Base-by-base conservation (phyloP, 2,113 vertebrate genomes). In the Dunckerocampus dactyliophorus region DNA sequence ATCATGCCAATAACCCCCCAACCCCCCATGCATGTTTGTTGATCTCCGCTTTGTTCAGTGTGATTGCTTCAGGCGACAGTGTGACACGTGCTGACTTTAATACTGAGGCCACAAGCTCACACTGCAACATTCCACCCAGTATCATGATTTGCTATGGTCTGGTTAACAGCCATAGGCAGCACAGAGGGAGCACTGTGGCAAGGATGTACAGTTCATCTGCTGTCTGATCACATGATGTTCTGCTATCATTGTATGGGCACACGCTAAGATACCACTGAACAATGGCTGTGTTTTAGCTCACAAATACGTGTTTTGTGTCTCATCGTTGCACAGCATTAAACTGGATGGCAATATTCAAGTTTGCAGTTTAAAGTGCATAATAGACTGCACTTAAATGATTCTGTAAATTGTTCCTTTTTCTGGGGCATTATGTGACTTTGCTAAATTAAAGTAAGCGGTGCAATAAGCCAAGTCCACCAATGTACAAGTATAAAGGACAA, bases 1-100 rank as follows among this genome's bases (percentile, higher is more conserved):
- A 80, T 76, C 69, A 65, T 49, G 59, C 57, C 65, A 8, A 46
- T 19, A 49, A 31, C 70, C 22, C 55, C 21, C 42, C 28, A 34
- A 34, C 24, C 10, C 43, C 37, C 39, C 13, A 43, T 43, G 39
- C 31, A 39, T 74, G 46, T 65, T 16, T 39, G 51, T 56, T 54
- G 31, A 66, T 67, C 72, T 67, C 42, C 7, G 54, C 61, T 45
- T 59, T 24, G 48, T 43, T 55, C 66, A 68, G 8, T 50, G 58
- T 55, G 61, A 61, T 52, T 1, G 47, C 64, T 73, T 5, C 49
- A 59, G 72, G 67, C 54, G n/a, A 66, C 58, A 57, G 24, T 17
- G 21, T 43, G 39, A 21, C 66, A 64, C 47, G 6, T 51, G 65
- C 56, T 51, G 48, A 55, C 62, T 63, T 43, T 34, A 34, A 34